These are phyloP conservation scores for Hylia prasina DNA, from an alignment of 2,113 vertebrate species.

Conservation along the genomic window DNA sequence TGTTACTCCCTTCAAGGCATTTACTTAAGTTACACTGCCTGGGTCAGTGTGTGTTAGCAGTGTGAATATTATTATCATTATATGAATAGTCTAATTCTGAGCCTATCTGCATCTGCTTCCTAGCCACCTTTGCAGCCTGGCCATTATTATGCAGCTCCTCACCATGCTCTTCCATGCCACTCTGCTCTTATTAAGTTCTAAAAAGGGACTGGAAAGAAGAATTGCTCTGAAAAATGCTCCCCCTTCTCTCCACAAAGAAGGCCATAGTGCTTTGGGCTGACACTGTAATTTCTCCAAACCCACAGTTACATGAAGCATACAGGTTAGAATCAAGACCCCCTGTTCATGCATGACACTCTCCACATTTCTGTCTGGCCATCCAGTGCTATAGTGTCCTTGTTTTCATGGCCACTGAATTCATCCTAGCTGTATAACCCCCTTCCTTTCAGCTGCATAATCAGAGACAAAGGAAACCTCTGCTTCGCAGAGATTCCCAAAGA, in stretches of 20 bases:
- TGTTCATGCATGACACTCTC: not conserved
- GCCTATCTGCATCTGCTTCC: not conserved
- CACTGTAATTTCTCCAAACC: not conserved
- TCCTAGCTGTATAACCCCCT: not conserved
- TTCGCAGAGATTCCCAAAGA: not conserved
- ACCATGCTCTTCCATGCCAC: not conserved
- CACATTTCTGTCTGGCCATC: not conserved
- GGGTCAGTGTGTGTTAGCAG: not conserved
- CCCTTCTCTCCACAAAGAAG: not conserved
- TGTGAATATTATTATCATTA: not conserved
- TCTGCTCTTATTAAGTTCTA: not conserved
- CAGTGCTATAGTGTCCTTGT: not conserved
- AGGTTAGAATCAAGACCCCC: not conserved
- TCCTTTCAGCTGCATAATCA: not conserved
- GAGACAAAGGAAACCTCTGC: slow-evolving; percentile 21
- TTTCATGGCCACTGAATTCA: not conserved
- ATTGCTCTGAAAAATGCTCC: not conserved
- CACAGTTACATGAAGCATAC: not conserved
- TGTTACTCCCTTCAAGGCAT: not conserved
- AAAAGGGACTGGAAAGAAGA: not conserved
- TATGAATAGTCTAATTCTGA: not conserved
- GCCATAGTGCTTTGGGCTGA: not conserved
- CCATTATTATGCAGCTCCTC: not conserved
- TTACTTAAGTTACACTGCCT: not conserved
- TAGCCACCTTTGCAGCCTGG: not conserved